phyloP scores from a whole-genome alignment of 2,113 vertebrate genomes.

The Illadopsis cleaveri region DNA sequence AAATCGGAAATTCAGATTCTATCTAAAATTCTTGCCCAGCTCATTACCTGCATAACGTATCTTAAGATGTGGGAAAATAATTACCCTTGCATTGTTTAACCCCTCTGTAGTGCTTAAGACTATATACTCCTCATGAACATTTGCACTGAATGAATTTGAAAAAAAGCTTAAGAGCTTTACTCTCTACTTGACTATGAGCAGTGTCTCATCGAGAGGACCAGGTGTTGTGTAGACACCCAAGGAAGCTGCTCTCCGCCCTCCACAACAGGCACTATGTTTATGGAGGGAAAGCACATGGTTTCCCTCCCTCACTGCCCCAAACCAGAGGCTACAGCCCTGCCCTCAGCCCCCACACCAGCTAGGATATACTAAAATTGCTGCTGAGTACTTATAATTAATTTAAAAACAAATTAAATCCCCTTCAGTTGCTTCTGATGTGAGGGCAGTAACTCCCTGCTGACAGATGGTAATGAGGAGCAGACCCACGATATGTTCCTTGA shows the following conservation, averaged over 20 bases:
- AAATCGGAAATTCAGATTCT: not conserved
- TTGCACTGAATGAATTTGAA: not conserved
- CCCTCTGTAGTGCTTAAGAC: not conserved
- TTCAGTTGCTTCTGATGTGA: not conserved
- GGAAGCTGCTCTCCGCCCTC: not conserved
- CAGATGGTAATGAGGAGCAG: not conserved
- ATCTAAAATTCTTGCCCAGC: not conserved
- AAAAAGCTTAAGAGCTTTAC: not conserved
- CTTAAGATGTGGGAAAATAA: not conserved
- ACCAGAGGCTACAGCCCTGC: not conserved
- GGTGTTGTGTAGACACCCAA: rapidly evolving
- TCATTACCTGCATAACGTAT: not conserved
- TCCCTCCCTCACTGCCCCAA: not conserved
- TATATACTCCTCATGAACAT: not conserved
- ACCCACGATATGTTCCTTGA: not conserved
- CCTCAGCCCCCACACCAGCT: not conserved
- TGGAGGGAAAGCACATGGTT: not conserved
- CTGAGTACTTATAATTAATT: not conserved
- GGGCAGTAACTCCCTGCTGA: constrained; percentile 2
- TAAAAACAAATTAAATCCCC: constrained; percentile 10
- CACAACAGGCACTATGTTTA: rapidly evolving
- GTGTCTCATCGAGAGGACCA: not conserved
- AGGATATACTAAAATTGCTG: not conserved
- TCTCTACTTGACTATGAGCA: not conserved
- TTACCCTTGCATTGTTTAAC: not conserved